Evolutionary conservation across 1,140 invertebrate genomes (phyloP).

Genomic region (Dermatophagoides farinae): DNA sequence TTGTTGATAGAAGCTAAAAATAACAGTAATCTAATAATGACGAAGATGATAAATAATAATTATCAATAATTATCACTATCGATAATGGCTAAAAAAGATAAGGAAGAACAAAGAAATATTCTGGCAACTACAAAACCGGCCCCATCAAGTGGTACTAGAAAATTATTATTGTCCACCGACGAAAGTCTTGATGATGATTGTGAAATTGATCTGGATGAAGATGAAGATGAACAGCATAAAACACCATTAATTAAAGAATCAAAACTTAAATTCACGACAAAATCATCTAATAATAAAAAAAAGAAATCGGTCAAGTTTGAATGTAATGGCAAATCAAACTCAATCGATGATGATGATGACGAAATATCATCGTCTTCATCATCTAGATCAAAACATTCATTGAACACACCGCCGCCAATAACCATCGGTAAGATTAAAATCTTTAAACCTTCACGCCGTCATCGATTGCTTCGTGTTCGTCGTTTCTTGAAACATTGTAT

Average conservation of each 20-base stretch:
- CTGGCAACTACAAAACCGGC: too few species aligned
- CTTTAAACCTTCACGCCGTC: conserved; percentile 5
- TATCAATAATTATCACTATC: too few species aligned
- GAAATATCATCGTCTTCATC: neutral
- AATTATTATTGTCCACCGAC: neutral
- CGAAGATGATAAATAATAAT: too few species aligned
- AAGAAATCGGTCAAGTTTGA: too few species aligned
- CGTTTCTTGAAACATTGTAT: conserved; percentile 1
- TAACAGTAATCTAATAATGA: too few species aligned
- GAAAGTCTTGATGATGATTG: conserved; percentile 6
- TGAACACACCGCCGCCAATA: conserved; percentile 1
- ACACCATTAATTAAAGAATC: neutral
- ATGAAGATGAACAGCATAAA: conserved; percentile 4
- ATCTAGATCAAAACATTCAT: neutral
- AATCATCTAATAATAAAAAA: neutral
- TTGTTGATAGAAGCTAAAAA: too few species aligned
- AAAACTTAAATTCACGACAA: neutral
- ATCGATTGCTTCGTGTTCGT: neutral
- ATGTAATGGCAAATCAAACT: too few species aligned
- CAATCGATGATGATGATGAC: neutral
- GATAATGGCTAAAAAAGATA: too few species aligned
- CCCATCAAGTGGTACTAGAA: too few species aligned
- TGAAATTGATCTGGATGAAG: neutral
- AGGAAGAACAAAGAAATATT: too few species aligned
- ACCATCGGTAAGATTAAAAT: conserved; percentile 15